Evolutionary conservation across 1,140 invertebrate species (phyloP).

Genomic region (Aphelinus certus): DNA sequence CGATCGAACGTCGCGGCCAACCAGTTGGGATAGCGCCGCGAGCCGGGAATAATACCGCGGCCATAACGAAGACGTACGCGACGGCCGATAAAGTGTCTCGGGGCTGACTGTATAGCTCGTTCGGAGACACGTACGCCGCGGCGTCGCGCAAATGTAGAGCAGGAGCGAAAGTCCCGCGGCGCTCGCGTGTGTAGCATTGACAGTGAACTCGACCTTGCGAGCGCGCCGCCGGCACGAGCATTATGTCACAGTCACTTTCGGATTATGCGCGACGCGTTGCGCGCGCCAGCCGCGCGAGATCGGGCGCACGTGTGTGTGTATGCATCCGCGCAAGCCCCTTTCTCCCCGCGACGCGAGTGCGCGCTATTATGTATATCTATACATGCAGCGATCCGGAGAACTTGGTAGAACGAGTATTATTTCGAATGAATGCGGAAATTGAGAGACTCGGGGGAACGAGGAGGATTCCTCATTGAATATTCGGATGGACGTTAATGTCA

Average conservation of each 20-base stretch:
- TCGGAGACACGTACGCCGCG: too few relatives aligned
- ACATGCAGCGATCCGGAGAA: background rate
- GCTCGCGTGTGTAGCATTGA: background rate
- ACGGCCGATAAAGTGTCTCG: too few relatives aligned
- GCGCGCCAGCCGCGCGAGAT: background rate
- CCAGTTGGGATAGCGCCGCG: too few relatives aligned
- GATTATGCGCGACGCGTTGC: slow-evolving; percentile 7
- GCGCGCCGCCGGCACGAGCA: background rate
- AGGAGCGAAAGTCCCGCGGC: too few relatives aligned
- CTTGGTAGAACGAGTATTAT: background rate
- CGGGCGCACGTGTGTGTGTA: background rate
- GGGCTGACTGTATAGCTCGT: too few relatives aligned
- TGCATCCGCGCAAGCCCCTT: background rate
- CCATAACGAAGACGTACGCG: too few relatives aligned
- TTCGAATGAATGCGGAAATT: background rate
- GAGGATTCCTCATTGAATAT: background rate
- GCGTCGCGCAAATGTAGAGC: too few relatives aligned
- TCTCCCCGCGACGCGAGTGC: background rate
- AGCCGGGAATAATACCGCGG: too few relatives aligned
- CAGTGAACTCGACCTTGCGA: background rate
- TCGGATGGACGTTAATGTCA: too few relatives aligned
- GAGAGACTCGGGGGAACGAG: background rate
- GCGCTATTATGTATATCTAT: background rate
- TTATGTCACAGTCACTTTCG: slow-evolving; percentile 15
- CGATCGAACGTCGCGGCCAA: too few relatives aligned